Base-by-base conservation (phyloP, 2,113 vertebrate genomes). In the Pterophyllum scalare region DNA sequence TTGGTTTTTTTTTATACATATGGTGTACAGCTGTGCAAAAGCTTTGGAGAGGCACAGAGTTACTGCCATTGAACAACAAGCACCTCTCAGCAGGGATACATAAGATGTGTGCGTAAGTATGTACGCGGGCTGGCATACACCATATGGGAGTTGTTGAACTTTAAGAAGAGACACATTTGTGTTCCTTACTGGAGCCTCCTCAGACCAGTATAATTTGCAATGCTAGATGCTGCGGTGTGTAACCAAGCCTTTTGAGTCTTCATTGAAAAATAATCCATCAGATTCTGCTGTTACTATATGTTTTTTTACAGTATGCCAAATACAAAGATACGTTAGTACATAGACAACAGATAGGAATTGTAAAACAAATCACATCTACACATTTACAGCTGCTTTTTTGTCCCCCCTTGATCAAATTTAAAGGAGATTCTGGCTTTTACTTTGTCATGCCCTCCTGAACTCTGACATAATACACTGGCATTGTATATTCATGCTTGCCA, bases 11-110 rank as follows among this genome's bases (percentile, higher is more conserved):
- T 82, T 89, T 40, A 75, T 92, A 72, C 93, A 91, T 92, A 92
- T 93, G 93, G 91, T 19, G 79, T 87, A 90, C 94, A 94, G 90
- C 93, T 94, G 93, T 90, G 87, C 58, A 26, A 57, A 76, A 74
- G 86, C 88, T 91, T 90, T 83, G 60, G 59, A 77, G 79, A 43
- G 83, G 77, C 65, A n/a, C 57, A 28, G 82, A 60, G 61, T 77
- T 72, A 82, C 87, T 91, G 75, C 86, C 87, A 84, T 80, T 83
- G 86, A 91, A 93, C 91, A 92, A 91, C 87, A 89, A 88, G 81
- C 81, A 80, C 62, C 72, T 88, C 82, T 82, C 76, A 79, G 76
- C 28, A 60, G 81, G 83, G 33, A 80, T 54, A 70, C 20, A 6
- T 15, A 62, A 58, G 67, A 75, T 15, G n/a, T 46, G 33, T 76